These are phyloP conservation scores for Pimpla rufipes DNA, from an alignment of 2,888 invertebrate species.

Conservation along the genomic window DNA sequence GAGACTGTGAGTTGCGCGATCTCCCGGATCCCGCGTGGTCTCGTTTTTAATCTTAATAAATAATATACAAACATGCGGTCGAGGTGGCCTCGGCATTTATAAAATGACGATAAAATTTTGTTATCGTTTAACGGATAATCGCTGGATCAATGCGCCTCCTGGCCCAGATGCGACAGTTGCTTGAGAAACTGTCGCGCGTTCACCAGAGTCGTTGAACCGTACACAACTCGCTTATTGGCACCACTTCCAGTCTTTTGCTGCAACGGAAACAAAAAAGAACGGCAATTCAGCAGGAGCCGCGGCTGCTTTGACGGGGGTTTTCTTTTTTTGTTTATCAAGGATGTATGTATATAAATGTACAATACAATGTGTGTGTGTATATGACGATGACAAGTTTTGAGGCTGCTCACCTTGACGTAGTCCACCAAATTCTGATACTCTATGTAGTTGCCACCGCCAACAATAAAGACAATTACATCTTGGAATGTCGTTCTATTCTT, in stretches of 20 bases:
- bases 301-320: not conserved
- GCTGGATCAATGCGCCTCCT: conserved; percentile 87
- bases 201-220: conserved; percentile 97
- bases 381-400: conserved; percentile 1
- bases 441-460: conserved; percentile 98
- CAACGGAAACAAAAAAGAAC: too few species aligned
- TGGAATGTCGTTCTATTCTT: conserved; percentile 90
- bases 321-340: not conserved
- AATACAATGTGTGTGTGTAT: conserved; percentile 36
- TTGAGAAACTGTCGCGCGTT: conserved; percentile 98
- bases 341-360: conserved; percentile 44
- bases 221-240: conserved; percentile 93
- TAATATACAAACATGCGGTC: conserved; percentile 59
- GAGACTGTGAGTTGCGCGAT: not conserved
- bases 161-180: conserved; percentile 93
- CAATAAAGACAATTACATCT: conserved; percentile 96
- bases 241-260: conserved; percentile 92
- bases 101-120: conserved; percentile 25
- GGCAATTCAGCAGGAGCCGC: not conserved
- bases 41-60: conserved; percentile 53
- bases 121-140: conserved; percentile 36
- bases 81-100: conserved; percentile 27
- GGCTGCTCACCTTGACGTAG: conserved; percentile 91
- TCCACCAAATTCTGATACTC: conserved; percentile 99
- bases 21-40: conserved; percentile 17